A percentile compares a stretch with the other conserved stretches of the same genome.
Evolutionary conservation across 2,888 invertebrate species (phyloP).

Genomic region (Coenonympha glycerion): DNA sequence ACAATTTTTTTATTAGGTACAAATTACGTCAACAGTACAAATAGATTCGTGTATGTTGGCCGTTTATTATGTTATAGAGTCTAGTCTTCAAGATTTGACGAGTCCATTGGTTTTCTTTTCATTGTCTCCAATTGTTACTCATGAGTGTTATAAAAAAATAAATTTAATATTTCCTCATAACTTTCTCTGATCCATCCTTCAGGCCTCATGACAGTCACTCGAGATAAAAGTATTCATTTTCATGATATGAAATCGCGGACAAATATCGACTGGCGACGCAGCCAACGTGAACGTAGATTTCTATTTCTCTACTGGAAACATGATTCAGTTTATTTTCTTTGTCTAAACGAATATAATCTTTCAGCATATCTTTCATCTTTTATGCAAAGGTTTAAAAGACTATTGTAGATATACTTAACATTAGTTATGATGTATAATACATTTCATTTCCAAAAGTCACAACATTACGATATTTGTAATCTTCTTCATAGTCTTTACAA

Average conservation of each 20-base stretch:
- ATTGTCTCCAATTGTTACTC: too few relatives aligned
- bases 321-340: slow-evolving; percentile 42
- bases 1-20: neutral
- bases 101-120: too few relatives aligned
- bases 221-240: slow-evolving; percentile 59
- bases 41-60: neutral
- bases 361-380: slow-evolving; percentile 12
- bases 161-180: too few relatives aligned
- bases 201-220: slow-evolving; percentile 45
- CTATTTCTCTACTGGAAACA: slow-evolving; percentile 60
- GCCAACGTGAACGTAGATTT: slow-evolving; percentile 54
- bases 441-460: too few relatives aligned
- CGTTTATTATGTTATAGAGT: neutral
- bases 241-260: slow-evolving; percentile 50
- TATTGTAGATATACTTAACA: too few relatives aligned
- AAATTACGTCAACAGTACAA: neutral
- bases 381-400: neutral
- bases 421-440: too few relatives aligned
- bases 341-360: slow-evolving; percentile 26
- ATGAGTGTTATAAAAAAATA: too few relatives aligned
- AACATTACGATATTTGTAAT: too few relatives aligned
- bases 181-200: too few relatives aligned
- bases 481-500: too few relatives aligned
- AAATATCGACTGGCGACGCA: slow-evolving; percentile 32
- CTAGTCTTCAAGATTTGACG: too few relatives aligned